Evolutionary conservation across 2,888 invertebrate species (phyloP).

Genomic region (Stenolophus ochropezus): DNA sequence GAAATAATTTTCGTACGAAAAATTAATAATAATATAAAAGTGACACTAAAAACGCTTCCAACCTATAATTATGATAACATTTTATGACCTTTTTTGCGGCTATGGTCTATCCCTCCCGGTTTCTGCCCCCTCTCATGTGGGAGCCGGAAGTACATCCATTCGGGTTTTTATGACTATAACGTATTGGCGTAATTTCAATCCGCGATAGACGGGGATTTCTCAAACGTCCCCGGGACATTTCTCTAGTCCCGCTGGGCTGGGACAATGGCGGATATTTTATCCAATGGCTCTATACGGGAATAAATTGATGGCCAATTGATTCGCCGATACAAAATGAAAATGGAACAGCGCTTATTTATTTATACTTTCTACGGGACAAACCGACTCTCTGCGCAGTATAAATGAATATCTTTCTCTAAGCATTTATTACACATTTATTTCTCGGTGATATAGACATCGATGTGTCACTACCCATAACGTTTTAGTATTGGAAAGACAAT

Average conservation of each 20-base stretch:
- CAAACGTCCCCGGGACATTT: conserved; percentile 13
- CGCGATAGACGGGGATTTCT: conserved; percentile 43
- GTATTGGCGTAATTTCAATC: conserved; percentile 53
- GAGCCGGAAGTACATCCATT: neutral
- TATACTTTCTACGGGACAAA: neutral
- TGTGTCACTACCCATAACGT: no score
- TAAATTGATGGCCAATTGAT: neutral
- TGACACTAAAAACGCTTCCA: no score
- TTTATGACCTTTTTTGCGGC: no score
- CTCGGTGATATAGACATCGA: no score
- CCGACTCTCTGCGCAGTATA: neutral
- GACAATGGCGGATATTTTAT: conserved; percentile 24
- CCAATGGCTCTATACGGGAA: neutral
- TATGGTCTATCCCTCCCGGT: no score
- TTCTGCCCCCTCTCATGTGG: neutral
- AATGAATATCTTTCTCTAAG: no score
- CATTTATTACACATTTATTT: no score
- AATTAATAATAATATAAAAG: no score
- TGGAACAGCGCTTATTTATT: neutral
- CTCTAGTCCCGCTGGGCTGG: neutral
- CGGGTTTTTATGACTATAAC: conserved; percentile 49
- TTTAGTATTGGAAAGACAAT: no score
- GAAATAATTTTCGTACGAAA: no score
- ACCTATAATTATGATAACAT: no score
- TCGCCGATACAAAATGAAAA: neutral